Base-by-base conservation (phyloP, 2,113 vertebrate genomes). In the Cisticola juncidis region DNA sequence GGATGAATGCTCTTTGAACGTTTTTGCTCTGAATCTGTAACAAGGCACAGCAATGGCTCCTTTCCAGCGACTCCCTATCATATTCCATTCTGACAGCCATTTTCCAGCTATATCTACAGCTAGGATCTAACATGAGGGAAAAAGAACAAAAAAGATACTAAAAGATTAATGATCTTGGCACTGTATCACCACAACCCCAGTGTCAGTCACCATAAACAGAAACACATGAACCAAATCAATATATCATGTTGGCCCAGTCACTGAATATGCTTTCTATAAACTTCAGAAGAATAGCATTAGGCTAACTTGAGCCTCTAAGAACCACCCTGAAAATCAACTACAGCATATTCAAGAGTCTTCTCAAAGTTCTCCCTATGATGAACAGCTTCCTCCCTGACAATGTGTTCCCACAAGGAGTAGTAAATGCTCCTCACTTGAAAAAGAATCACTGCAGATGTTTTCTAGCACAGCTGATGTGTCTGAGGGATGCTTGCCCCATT, bases 151-250 rank as follows among this genome's bases (percentile, higher is more conserved):
- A 88, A 88, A 65, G 42, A 95, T 83, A 28, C 86, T 78, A 44
- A 51, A 90, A 95, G 92, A 95, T 96, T 95, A 92, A 96, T 92
- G 82, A 57, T 73, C 90, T 90, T 97, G 95, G 87, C 92, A 90
- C 66, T 44, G 3, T 47, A 96, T 81, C 68, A 77, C 54, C 91
- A 56, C 68, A 88, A 77, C 42, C 66, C 82, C 74, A 88, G 68
- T 14, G 9, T 94, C 92, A 96, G 76, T 92, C 79, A 83, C 33
- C 19, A 69, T 95, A 95, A 97, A 90, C 54, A 93, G 92, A 97
- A 95, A 92, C 95, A 96, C 33, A 95, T 94, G 96, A 94, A 81
- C 86, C 90, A 88, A 96, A 95, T 86, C 92, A 83, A 93, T 93
- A 73, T 90, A 92, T 92, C 92, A 90, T 93, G 95, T 81, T 88